Percentiles rank a stretch among this genome's conserved stretches.
Conservation (phyloP, 2,888 invertebrate genomes). For the Campopleginae sp. region DNA sequence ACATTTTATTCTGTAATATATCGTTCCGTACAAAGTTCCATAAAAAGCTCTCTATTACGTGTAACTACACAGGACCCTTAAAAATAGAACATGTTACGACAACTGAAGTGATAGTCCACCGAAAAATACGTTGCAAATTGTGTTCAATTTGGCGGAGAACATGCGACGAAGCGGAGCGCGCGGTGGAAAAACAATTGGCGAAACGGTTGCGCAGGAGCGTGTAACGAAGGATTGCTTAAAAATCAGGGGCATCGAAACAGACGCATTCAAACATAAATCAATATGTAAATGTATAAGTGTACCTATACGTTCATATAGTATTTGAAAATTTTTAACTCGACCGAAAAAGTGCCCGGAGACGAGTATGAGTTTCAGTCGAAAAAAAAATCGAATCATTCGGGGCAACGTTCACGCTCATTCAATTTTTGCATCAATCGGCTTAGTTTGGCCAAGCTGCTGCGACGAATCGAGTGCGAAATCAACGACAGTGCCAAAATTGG, state of each 20-base stretch:
- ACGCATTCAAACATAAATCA: background rate
- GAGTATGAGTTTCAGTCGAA: constrained; percentile 49
- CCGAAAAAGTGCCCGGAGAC: constrained; percentile 18
- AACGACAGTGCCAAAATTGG: background rate
- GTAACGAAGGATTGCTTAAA: constrained; percentile 4
- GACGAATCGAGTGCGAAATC: constrained; percentile 11
- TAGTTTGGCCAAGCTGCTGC: background rate
- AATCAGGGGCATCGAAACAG: background rate
- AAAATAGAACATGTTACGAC: background rate
- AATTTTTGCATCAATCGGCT: constrained; percentile 10
- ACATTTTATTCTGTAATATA: too few relatives aligned
- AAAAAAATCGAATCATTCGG: constrained; percentile 20
- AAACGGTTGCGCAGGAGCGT: constrained; percentile 34
- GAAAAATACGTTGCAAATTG: constrained; percentile 35
- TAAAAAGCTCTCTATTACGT: background rate
- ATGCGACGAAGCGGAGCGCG: constrained; percentile 16
- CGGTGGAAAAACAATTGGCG: constrained; percentile 53
- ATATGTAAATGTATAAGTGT: background rate
- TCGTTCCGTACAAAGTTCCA: background rate
- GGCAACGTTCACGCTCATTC: background rate
- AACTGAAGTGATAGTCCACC: constrained; percentile 29
- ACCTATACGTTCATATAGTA: background rate
- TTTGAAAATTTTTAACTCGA: constrained; percentile 22
- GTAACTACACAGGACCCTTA: background rate
- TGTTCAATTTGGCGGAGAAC: constrained; percentile 33